Base-by-base conservation (phyloP, 2,113 vertebrate genomes). In the Entelurus aequoreus region DNA sequence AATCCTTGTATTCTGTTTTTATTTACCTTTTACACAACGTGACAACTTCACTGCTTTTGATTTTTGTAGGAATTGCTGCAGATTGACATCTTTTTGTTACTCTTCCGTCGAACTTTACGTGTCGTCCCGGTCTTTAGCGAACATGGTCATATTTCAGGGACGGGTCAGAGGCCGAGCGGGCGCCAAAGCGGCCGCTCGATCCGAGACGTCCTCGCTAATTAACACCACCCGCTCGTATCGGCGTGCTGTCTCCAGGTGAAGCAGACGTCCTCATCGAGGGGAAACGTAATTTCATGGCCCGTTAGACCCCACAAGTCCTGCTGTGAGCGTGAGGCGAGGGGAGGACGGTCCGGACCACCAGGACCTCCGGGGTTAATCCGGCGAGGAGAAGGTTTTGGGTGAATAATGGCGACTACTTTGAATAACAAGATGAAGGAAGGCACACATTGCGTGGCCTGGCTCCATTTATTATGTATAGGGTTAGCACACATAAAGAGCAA, bases 251-350 rank as follows among this genome's bases (percentile, higher is more conserved):
- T 74, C 60, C 60, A 73, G 77, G 66, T 79, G 79, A 66, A 35
- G 68, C 59, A n/a, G 52, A 77, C 74, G 66, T 56, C 57, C 66
- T 84, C 60, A 1, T 71, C 38, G 50, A 72, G 75, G 75, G 84
- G 81, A 86, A 88, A 76, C 83, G 76, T 85, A 88, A 88, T 90
- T 90, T 87, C 85, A 87, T 74, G 83, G 86, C 66, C 82, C 81
- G 84, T 84, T 87, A 81, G 78, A 83, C 78, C 65, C 56, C 64
- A 66, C 16, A 82, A 83, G 66, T 76, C 58, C 47, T 48, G 68
- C 55, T 71, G 81, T 84, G 83, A 85, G 87, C 77, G 40, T 78
- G 53, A 60, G 71, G 65, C 64, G 74, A 66, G 71, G 70, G 40
- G 69, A 69, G 72, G 49, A 61, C 55, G n/a, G 47, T 56, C 69